Conservation (phyloP, 2,113 vertebrate species). For the Cheirogaleus medius region DNA sequence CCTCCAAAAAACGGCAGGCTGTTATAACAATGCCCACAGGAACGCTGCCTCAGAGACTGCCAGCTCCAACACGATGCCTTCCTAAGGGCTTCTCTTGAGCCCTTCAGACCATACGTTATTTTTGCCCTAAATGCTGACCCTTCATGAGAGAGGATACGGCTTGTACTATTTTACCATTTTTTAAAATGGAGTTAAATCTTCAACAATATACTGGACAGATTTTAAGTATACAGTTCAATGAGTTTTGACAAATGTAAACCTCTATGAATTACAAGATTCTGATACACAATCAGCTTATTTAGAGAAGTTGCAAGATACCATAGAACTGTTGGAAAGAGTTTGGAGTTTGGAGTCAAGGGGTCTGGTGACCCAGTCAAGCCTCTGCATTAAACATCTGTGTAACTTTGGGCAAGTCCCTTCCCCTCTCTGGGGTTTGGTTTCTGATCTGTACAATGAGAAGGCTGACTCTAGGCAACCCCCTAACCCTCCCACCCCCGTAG, state of each 20-base stretch:
- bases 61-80: neutral
- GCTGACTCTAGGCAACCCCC: neutral
- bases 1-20: neutral
- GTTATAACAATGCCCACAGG: neutral
- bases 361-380: neutral
- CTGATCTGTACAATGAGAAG: neutral
- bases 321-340: neutral
- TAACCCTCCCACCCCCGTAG: rapidly evolving
- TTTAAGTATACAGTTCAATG: neutral
- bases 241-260: neutral
- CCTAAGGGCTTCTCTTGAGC: neutral
- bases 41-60: neutral
- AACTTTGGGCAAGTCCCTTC: neutral
- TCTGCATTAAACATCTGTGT: neutral
- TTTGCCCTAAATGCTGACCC: neutral
- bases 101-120: neutral
- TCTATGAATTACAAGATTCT: neutral
- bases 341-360: neutral
- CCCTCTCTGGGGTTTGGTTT: neutral
- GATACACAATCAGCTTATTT: neutral
- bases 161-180: neutral
- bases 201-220: neutral
- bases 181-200: neutral
- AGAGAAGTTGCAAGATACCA: neutral
- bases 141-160: neutral